These are phyloP conservation scores for Rutilus rutilus DNA, from an alignment of 2,113 vertebrate genomes.

Conservation along the genomic window DNA sequence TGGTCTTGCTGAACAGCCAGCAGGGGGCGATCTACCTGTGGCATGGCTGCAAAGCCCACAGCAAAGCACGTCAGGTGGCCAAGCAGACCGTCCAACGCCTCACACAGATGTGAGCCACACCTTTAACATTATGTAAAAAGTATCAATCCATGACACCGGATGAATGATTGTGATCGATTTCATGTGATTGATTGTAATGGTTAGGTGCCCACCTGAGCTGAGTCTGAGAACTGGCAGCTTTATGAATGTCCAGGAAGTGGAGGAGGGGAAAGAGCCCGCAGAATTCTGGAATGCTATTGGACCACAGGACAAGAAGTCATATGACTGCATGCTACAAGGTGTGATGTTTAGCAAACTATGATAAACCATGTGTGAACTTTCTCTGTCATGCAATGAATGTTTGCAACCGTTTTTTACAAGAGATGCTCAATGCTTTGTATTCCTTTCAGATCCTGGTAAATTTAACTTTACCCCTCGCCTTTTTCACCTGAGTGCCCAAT, in stretches of 20 bases:
- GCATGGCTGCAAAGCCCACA: conserved; percentile 76
- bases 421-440: not conserved
- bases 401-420: not conserved
- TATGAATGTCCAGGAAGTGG: conserved; percentile 68
- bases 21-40: conserved; percentile 75
- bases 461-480: conserved; percentile 81
- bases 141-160: not conserved
- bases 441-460: conserved; percentile 74
- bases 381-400: not conserved
- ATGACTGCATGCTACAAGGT: conserved; percentile 84
- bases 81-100: conserved; percentile 70
- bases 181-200: conserved; percentile 30
- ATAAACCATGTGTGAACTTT: not conserved
- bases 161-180: not conserved
- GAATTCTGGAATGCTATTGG: conserved; percentile 80
- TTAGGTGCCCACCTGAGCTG: conserved; percentile 74
- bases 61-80: conserved; percentile 68
- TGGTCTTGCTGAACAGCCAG: conserved; percentile 72
- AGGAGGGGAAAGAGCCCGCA: conserved; percentile 76
- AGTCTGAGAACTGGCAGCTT: conserved; percentile 61
- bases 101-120: conserved; percentile 67
- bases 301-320: conserved; percentile 76
- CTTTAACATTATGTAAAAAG: not conserved
- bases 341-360: not conserved
- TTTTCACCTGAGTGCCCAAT: conserved; percentile 72